phyloP scores from a whole-genome alignment of 2,113 vertebrate genomes.

The Synodontis membranacea region DNA sequence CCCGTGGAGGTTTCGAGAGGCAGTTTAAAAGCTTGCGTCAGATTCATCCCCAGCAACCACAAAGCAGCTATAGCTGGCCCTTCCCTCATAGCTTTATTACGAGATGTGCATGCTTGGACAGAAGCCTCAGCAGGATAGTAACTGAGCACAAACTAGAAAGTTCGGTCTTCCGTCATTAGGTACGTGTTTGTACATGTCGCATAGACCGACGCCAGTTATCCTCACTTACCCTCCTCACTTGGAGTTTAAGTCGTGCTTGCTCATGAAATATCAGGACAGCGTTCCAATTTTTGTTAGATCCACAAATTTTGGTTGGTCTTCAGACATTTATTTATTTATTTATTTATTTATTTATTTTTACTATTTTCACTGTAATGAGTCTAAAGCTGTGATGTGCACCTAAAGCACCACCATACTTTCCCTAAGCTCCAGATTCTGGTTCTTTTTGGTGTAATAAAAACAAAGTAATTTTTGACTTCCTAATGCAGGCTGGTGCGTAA shows the following conservation, averaged over 20 bases:
- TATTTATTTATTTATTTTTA: background rate
- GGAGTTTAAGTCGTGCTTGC: background rate
- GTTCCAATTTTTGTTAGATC: background rate
- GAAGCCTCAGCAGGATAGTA: too few species aligned
- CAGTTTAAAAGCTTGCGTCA: too few species aligned
- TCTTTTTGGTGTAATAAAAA: background rate
- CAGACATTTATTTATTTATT: background rate
- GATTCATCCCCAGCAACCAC: too few species aligned
- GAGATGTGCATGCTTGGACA: background rate
- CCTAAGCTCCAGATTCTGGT: background rate
- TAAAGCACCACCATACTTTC: background rate
- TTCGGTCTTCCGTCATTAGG: background rate
- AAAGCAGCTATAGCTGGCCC: background rate
- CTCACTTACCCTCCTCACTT: background rate
- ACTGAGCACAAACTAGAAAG: background rate
- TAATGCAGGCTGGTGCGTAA: background rate
- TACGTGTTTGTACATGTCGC: background rate
- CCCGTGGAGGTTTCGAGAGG: background rate
- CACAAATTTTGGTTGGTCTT: background rate
- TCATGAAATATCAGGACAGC: background rate
- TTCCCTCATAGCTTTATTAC: background rate
- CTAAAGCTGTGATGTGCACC: background rate
- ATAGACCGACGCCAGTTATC: background rate
- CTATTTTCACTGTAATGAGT: background rate
- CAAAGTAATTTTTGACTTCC: background rate